These are phyloP conservation scores for Lagopus leucura DNA, from an alignment of 2,113 vertebrate species.

Conservation along the genomic window DNA sequence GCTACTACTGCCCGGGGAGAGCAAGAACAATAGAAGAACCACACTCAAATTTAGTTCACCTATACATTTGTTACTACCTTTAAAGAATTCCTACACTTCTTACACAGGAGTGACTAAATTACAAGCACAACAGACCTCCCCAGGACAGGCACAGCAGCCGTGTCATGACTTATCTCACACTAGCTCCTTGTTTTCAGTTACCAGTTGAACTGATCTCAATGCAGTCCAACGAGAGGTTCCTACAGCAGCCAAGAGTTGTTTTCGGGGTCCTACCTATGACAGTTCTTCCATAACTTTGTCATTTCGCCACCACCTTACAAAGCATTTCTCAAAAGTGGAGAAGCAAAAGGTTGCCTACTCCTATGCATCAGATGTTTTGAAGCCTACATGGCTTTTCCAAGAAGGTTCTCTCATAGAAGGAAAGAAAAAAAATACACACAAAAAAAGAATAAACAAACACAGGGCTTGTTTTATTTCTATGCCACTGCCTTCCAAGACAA, in stretches of 20 bases:
- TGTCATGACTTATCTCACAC: not conserved
- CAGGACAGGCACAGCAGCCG: not conserved
- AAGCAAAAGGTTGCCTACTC: accelerated
- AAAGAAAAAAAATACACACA: no score
- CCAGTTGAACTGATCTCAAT: not conserved
- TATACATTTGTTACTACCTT: not conserved
- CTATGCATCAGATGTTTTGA: accelerated
- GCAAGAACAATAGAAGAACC: not conserved
- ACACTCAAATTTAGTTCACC: not conserved
- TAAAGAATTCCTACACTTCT: not conserved
- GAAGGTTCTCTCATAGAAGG: not conserved
- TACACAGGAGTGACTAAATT: not conserved
- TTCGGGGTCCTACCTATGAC: no score
- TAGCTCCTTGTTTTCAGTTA: not conserved
- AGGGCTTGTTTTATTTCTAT: not conserved
- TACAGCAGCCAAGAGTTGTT: not conserved
- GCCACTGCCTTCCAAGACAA: not conserved
- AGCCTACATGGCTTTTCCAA: not conserved
- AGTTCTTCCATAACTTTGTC: not conserved
- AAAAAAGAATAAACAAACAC: no score
- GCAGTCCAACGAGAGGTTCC: not conserved
- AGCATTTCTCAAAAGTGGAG: not conserved
- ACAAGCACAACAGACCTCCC: not conserved
- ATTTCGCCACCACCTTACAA: not conserved
- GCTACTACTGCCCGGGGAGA: not conserved